phyloP scores from a whole-genome alignment of 2,888 invertebrate genomes.

The Drosophila mimica region DNA sequence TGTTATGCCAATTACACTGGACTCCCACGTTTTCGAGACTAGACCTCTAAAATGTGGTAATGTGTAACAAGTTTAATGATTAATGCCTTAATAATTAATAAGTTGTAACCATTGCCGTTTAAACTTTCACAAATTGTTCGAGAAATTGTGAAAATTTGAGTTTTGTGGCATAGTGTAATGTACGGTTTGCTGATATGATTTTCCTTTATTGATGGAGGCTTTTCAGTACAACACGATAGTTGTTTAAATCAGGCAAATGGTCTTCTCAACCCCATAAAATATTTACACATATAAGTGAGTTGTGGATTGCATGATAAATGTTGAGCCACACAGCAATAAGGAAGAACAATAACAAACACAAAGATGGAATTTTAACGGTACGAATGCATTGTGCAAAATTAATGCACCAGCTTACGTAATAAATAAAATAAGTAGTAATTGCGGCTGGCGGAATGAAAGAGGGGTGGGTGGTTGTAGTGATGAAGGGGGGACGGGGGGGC shows the following conservation, averaged over 20 bases:
- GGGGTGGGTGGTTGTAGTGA: conserved; percentile 16
- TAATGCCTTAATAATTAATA: neutral
- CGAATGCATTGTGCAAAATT: conserved; percentile 71
- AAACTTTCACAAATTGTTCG: neutral
- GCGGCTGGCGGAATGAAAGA: conserved; percentile 42
- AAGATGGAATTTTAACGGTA: conserved; percentile 42
- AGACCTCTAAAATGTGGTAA: neutral
- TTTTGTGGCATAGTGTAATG: conserved; percentile 8
- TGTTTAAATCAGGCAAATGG: conserved; percentile 68
- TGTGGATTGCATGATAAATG: conserved; percentile 57
- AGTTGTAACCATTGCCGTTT: neutral
- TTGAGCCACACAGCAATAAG: conserved; percentile 17
- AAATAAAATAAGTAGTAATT: conserved; percentile 79
- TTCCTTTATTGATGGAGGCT: conserved; percentile 38
- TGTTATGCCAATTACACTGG: conserved; percentile 56
- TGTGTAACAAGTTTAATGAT: neutral
- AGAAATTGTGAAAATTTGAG: neutral
- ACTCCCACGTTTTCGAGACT: neutral
- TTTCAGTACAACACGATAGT: conserved; percentile 43
- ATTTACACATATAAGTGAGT: conserved; percentile 46
- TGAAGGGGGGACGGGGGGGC: neutral
- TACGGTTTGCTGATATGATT: neutral
- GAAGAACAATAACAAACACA: conserved; percentile 32
- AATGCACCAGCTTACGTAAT: conserved; percentile 73
- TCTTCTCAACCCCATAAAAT: conserved; percentile 63